Evolutionary conservation across 2,797 vertebrate species (phyloP), one percentile per base, ranked within the genome.

Genomic region (Coregonus sp.): DNA sequence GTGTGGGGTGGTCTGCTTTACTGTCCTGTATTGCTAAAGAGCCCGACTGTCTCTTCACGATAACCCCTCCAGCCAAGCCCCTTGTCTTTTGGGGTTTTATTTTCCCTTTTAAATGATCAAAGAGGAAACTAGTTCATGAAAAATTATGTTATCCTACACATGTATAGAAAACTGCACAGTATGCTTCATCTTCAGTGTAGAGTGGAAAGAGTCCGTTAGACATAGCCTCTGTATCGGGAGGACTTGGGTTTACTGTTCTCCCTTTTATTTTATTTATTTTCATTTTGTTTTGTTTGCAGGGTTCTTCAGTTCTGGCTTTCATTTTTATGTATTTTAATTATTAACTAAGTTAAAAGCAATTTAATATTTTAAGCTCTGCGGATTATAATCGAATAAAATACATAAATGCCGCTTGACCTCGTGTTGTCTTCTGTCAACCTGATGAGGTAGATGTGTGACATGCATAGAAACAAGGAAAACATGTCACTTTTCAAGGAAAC

Each of bases 351-450:
- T 95, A 95, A 95, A 94, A 95, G 93, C 93, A 93, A 94, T 94
- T 93, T 93, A 94, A 94, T 94, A 94, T 95, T 95, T 95, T 93
- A 94, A 92, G 84, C 89, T 95, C 94, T 95, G 94, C 92, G 81
- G 92, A 94, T 94, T 94, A 94, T 95, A 95, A 94, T 94, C 95
- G 93, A 95, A 95, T 95, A 95, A 95, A 95, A 94, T 83, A 91
- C 84, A 89, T 87, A 94, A 94, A 94, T 92, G 87, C 91, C 91
- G 70, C 25, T 35, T 33, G 16, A 85, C 78, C 47, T 86, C 50
- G 0, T 59, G 65, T 40, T 80, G 81, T 84, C 37, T 72, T 86
- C 78, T 81, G 20, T 82, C 0, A 47, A 79, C 29, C 66, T 11
- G 70, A 76, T 75, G 6, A 1, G 35, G 73, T 70, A 75, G 51